A percentile compares a stretch with the other conserved stretches of the same genome.
Conservation (phyloP, 2,888 invertebrate species). For the Calliopum simillimum region DNA sequence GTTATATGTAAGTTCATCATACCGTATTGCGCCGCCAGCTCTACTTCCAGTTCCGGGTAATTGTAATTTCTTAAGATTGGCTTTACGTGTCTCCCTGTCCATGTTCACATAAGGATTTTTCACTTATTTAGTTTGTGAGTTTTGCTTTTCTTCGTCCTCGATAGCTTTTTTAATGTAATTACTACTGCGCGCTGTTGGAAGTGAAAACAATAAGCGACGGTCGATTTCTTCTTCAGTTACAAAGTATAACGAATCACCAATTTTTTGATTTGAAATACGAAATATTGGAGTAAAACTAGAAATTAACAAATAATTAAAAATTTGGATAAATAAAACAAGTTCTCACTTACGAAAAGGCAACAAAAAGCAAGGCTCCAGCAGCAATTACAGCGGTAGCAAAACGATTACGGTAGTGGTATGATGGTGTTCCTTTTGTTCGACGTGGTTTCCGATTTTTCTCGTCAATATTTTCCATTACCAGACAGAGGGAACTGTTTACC, state of each 20-base stretch:
- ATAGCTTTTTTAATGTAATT: constrained; percentile 53
- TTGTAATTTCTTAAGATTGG: constrained; percentile 60
- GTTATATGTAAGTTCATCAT: neutral
- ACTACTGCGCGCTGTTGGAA: constrained; percentile 51
- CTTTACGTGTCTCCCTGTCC: constrained; percentile 58
- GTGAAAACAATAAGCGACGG: constrained; percentile 54
- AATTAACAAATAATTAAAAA: neutral
- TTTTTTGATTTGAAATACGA: constrained; percentile 51
- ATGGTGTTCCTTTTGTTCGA: constrained; percentile 75
- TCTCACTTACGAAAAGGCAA: constrained; percentile 54
- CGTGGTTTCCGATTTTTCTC: constrained; percentile 75
- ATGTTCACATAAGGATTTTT: constrained; percentile 44
- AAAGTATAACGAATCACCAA: constrained; percentile 42
- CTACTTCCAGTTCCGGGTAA: constrained; percentile 43
- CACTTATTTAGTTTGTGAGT: constrained; percentile 41
- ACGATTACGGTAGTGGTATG: constrained; percentile 71
- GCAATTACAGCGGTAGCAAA: constrained; percentile 69
- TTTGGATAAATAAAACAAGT: constrained; percentile 3
- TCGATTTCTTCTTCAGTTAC: constrained; percentile 56
- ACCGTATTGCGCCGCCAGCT: no score
- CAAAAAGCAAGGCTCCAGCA: constrained; percentile 59
- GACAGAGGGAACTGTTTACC: constrained; percentile 2
- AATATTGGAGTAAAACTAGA: constrained; percentile 57
- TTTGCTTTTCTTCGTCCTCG: constrained; percentile 52
- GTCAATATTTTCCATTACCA: constrained; percentile 65